These are phyloP conservation scores for Microplitis manilae DNA, from an alignment of 2,888 invertebrate species.

Conservation along the genomic window DNA sequence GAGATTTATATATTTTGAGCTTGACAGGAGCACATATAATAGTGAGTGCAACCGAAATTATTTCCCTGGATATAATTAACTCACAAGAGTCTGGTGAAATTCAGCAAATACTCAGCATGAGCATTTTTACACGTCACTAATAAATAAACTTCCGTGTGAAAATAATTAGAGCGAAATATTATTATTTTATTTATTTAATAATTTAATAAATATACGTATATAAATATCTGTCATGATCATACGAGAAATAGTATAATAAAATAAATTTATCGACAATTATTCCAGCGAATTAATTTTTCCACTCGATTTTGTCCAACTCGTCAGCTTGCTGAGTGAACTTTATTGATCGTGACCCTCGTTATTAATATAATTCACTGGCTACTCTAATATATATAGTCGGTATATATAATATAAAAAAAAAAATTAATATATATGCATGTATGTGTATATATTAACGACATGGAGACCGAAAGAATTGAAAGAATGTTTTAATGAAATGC, in stretches of 20 bases:
- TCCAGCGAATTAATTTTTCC: constrained; percentile 29
- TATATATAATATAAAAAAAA: neutral
- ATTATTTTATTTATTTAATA: constrained; percentile 4
- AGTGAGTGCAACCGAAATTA: constrained; percentile 50
- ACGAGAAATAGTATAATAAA: neutral
- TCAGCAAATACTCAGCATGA: constrained; percentile 14
- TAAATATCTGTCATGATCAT: neutral
- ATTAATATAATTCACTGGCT: neutral
- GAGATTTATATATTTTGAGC: no score
- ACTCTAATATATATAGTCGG: neutral
- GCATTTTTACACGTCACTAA: neutral
- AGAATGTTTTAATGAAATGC: constrained; percentile 1
- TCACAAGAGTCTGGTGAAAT: constrained; percentile 17
- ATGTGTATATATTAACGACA: neutral
- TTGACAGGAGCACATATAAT: neutral
- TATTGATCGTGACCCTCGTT: constrained; percentile 35
- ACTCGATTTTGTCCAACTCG: constrained; percentile 24
- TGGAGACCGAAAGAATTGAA: neutral
- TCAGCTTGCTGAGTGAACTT: constrained; percentile 5
- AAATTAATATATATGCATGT: neutral
- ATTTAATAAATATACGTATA: neutral
- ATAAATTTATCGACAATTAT: constrained; percentile 34
- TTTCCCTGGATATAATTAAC: constrained; percentile 55
- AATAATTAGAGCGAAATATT: neutral
- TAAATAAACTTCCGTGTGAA: constrained; percentile 14